Base-by-base conservation (phyloP, 1,140 invertebrate genomes). In the Cepaea nemoralis region DNA sequence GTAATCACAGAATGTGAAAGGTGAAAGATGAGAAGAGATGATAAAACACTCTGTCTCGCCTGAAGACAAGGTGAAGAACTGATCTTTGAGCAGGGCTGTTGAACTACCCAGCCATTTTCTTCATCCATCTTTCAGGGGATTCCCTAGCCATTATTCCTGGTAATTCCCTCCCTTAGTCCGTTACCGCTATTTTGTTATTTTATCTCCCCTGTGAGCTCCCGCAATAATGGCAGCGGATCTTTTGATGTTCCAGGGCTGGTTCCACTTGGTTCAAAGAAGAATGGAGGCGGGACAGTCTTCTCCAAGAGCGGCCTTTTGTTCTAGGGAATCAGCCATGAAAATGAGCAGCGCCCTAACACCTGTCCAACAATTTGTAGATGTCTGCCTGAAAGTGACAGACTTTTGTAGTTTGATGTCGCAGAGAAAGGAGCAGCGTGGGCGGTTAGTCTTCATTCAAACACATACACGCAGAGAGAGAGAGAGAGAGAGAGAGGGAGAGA, bases 111-210 rank as follows among this genome's bases (percentile, higher is more conserved):
- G 59, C 27, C 3, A 31, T 8, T 31, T 63, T 31, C 59, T 31
- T 27, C 59, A 63, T 31, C 59, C n/a, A 63, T 63, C n/a, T 63
- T 27, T 31, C 27, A 12, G 3, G 27, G 5, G n/a, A 31, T 6
- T 6, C 59, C 0, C 10, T 27, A 8, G 59, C 59, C 59, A 63
- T 63, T 63, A 63, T 63, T 63, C 59, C 3, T 63, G 59, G 1
- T 63, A 63, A 27, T 63, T 63, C 59, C 33, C 59, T 31, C 59
- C 59, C 59, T 27, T 55, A 31, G 59, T 63, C 59, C 33, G n/a
- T 63, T 63, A 63, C 59, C 59, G 59, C 27, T 63, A 31, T 63
- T 55, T 63, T 63, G 59, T 63, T 63, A 63, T 63, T 63, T 63
- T 63, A 63, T 63, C 59, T 63, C 59, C 59, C 59, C 59, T 63